Evolutionary conservation across 1,140 invertebrate species (phyloP).

Genomic region (Rhizoglyphus robini): DNA sequence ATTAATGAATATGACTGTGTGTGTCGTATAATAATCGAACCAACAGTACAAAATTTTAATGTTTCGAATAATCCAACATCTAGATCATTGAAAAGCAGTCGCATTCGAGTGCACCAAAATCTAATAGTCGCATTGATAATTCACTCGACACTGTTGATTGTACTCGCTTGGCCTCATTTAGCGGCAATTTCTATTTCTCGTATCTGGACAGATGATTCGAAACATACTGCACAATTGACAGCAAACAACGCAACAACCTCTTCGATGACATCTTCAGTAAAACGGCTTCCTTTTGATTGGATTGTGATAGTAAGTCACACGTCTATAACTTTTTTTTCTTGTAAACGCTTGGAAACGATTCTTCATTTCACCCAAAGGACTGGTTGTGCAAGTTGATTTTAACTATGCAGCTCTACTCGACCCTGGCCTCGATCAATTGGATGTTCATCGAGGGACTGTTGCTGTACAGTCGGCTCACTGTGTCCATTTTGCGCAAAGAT

Average conservation of each 20-base stretch:
- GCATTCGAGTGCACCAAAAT: slow-evolving; percentile 39
- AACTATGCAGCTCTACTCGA: slow-evolving; percentile 37
- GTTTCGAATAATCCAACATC: no score
- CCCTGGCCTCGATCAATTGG: slow-evolving; percentile 42
- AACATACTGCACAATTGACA: slow-evolving; percentile 18
- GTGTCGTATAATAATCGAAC: no score
- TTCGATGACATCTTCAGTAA: no score
- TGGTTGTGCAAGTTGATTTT: slow-evolving; percentile 39
- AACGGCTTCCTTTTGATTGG: background rate
- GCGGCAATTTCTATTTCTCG: no score
- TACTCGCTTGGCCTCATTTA: slow-evolving; percentile 32
- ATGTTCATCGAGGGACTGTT: slow-evolving; percentile 45
- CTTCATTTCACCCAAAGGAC: slow-evolving; percentile 30
- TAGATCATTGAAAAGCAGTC: slow-evolving; percentile 38
- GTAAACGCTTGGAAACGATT: no score
- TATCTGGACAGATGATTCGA: no score
- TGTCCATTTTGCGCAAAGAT: slow-evolving; percentile 40
- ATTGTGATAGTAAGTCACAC: background rate
- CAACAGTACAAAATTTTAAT: no score
- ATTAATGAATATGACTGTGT: no score
- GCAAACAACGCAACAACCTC: no score
- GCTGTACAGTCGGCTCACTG: slow-evolving; percentile 37
- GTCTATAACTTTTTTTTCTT: no score
- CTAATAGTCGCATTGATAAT: slow-evolving; percentile 38
- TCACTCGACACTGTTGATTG: slow-evolving; percentile 34